Base-by-base conservation (phyloP, 2,797 vertebrate species). In the Lagothrix lagotricha region DNA sequence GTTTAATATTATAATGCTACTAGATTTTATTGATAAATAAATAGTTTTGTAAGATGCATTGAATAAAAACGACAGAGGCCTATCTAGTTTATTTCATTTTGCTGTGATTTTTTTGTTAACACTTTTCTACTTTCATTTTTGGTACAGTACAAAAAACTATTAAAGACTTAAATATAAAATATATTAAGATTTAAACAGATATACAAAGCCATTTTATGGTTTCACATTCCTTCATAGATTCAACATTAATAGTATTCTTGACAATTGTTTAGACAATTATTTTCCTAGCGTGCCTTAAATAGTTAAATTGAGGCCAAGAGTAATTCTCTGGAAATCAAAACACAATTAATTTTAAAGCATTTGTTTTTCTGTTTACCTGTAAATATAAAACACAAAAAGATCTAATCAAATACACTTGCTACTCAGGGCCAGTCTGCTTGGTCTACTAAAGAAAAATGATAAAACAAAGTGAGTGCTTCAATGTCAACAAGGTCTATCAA, bases 401-500 rank as follows among this genome's bases (percentile, higher is more conserved):
- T 41, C 44, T n/a, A 72, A 72, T 90, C 86, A 88, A 77, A 97
- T 61, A 75, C 76, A 92, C 19, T 44, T 90, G 39, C 79, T 96
- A 80, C 79, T 92, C 44, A 64, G 28, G 83, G 58, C 24, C 67
- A 80, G 39, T 64, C 46, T 57, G 28, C 58, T 86, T 64, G 88
- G 12, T 82, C 30, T 67, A 58, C 81, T 73, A 36, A 85, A 97
- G 92, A 88, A 90, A 97, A 97, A 98, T 75, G 57, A 50, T 95
- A 94, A 96, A 97, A 94, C 54, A 90, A 97, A 87, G 96, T 44
- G 85, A 97, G 36, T 95, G 95, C 58, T 70, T 96, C 94, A 80
- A 0, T 96, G 97, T 96, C 93, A 97, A 88, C 92, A 92, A 94
- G 96, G 81, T 96, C 93, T 76, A 82, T 94, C 93, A 98, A 93